Conservation (phyloP, 2,113 vertebrate genomes). For the Passer montanus region DNA sequence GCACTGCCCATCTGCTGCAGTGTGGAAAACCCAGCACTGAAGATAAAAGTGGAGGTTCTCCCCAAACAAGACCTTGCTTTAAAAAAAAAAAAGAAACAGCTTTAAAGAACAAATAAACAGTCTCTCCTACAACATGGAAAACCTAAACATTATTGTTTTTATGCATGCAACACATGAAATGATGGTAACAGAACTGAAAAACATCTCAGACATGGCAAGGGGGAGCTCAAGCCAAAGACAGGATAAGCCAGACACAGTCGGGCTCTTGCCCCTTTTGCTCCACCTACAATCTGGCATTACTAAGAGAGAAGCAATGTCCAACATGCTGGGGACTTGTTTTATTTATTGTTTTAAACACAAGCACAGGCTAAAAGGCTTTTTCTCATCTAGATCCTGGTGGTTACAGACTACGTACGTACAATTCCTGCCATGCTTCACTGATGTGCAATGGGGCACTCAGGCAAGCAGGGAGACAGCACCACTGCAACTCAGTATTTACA, state of each 20-base stretch:
- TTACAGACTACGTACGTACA: fast-evolving
- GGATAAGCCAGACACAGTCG: background rate
- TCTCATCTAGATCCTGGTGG: background rate
- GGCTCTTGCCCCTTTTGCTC: background rate
- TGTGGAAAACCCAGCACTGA: fast-evolving
- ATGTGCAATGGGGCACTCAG: background rate
- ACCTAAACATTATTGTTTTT: background rate
- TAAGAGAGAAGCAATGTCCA: background rate
- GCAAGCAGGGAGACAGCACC: background rate
- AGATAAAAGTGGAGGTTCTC: background rate
- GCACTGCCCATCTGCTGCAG: background rate
- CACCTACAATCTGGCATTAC: background rate
- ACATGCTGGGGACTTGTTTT: background rate
- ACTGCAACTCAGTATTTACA: background rate
- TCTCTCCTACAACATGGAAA: background rate
- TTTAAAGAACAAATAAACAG: background rate
- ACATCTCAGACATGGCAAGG: background rate
- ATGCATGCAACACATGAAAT: background rate
- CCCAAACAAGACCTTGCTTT: background rate
- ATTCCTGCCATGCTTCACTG: background rate
- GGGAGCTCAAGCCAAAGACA: background rate
- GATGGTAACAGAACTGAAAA: background rate
- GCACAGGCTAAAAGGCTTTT: background rate
- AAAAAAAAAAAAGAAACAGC: background rate
- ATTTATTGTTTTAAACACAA: background rate